A percentile compares a stretch with the other conserved stretches of the same genome.
Evolutionary conservation across 2,797 vertebrate species (phyloP).

Genomic region (Myotis myotis): DNA sequence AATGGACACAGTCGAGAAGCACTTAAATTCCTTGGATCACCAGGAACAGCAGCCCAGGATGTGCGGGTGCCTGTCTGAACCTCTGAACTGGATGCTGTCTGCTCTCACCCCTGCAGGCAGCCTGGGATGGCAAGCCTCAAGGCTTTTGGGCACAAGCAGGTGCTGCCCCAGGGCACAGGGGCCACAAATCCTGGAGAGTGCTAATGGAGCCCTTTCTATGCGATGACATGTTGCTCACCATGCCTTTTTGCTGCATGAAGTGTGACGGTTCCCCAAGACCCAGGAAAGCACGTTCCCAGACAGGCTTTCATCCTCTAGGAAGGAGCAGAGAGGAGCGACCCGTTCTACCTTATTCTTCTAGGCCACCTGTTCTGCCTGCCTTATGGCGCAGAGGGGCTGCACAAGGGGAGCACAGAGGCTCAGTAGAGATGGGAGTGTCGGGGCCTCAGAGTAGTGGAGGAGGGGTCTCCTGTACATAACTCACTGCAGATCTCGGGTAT

Average conservation of each 20-base stretch:
- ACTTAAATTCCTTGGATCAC: fast-evolving
- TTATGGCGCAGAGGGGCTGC: fast-evolving
- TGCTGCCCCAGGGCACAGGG: not conserved
- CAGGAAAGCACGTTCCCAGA: too few species aligned
- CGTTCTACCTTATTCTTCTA: fast-evolving
- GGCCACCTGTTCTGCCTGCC: not conserved
- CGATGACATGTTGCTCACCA: not conserved
- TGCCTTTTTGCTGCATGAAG: not conserved
- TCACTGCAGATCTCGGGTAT: not conserved
- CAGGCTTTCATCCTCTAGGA: not conserved
- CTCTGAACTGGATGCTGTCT: not conserved
- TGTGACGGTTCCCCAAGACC: not conserved
- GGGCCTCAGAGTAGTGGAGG: not conserved
- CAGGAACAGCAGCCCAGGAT: too few species aligned
- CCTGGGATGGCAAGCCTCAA: not conserved
- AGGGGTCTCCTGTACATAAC: not conserved
- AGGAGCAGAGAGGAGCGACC: not conserved
- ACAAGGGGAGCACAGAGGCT: not conserved
- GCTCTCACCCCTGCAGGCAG: fast-evolving
- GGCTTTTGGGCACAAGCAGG: not conserved
- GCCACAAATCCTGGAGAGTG: not conserved
- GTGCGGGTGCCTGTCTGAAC: fast-evolving
- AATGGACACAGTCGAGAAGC: not conserved
- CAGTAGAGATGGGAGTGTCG: fast-evolving
- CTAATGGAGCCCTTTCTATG: not conserved